Evolutionary conservation across 2,888 invertebrate genomes (phyloP).

Genomic region (Margaritifera margaritifera): DNA sequence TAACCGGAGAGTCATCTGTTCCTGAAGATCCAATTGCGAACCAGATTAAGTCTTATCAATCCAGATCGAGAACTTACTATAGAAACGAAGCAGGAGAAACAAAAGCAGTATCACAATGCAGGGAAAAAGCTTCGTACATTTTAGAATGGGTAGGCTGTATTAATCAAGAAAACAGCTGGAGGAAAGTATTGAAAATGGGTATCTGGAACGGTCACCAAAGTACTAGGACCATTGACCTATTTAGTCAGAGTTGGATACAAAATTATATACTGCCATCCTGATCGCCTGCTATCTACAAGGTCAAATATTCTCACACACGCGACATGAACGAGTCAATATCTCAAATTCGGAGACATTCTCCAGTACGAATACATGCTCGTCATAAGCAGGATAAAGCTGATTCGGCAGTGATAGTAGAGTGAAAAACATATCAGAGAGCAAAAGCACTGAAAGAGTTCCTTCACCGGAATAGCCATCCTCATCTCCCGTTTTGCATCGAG

Average conservation of each 20-base stretch:
- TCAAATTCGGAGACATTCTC: no score
- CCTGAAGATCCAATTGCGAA: conserved; percentile 19
- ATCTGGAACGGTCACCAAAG: conserved; percentile 6
- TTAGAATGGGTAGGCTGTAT: conserved; percentile 6
- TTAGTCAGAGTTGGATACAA: conserved; percentile 3
- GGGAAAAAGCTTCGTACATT: neutral
- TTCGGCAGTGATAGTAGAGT: no score
- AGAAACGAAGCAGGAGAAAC: conserved; percentile 7
- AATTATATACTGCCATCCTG: conserved; percentile 8
- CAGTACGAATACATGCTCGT: no score
- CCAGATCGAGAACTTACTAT: conserved; percentile 2
- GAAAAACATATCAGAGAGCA: no score
- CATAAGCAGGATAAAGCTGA: no score
- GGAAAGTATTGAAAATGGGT: conserved; percentile 8
- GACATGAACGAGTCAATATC: no score
- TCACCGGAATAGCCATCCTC: no score
- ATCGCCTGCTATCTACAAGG: conserved; percentile 9
- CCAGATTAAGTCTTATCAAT: conserved; percentile 8
- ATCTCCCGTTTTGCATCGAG: no score
- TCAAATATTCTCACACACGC: no score
- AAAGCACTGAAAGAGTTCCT: no score
- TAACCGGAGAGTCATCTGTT: conserved; percentile 18
- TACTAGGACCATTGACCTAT: conserved; percentile 9
- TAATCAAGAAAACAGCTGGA: conserved; percentile 5
- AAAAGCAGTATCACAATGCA: conserved; percentile 6